phyloP scores from a whole-genome alignment of 37 sponge, comb jelly and placozoan species.

The Axinella damicornis region DNA sequence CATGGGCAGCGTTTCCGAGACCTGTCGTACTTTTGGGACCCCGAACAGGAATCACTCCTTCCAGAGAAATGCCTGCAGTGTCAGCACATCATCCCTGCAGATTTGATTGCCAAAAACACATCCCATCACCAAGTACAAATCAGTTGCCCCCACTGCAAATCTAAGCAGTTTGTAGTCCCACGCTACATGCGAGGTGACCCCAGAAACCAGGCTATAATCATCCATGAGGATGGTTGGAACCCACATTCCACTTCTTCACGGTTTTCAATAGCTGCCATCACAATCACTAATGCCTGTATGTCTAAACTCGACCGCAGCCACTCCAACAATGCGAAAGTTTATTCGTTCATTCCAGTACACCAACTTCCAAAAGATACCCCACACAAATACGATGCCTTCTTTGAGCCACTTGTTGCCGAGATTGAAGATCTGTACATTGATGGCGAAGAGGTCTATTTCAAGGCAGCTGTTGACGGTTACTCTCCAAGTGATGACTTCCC shows the following conservation, averaged over 20 bases:
- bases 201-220: constrained; percentile 15
- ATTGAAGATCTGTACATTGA: constrained; percentile 1
- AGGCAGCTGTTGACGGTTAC: background rate
- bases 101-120: background rate
- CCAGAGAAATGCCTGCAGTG: constrained; percentile 17
- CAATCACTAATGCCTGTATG: constrained; percentile 20
- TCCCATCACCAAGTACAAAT: background rate
- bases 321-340: background rate
- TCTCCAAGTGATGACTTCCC: background rate
- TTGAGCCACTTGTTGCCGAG: constrained; percentile 5
- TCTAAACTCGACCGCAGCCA: background rate
- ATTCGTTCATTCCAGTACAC: constrained; percentile 16
- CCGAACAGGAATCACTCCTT: background rate
- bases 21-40: constrained; percentile 14
- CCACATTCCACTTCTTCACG: constrained; percentile 21
- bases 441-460: constrained; percentile 12
- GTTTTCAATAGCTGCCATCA: constrained; percentile 29
- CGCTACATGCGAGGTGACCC: background rate
- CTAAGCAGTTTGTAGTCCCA: background rate
- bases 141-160: background rate
- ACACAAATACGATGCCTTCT: constrained; percentile 19
- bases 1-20: constrained; percentile 19
- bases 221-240: constrained; percentile 34
- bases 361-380: background rate
- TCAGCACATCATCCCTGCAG: background rate